Base-by-base conservation (phyloP, 2,113 vertebrate genomes). In the Nibea coibor region DNA sequence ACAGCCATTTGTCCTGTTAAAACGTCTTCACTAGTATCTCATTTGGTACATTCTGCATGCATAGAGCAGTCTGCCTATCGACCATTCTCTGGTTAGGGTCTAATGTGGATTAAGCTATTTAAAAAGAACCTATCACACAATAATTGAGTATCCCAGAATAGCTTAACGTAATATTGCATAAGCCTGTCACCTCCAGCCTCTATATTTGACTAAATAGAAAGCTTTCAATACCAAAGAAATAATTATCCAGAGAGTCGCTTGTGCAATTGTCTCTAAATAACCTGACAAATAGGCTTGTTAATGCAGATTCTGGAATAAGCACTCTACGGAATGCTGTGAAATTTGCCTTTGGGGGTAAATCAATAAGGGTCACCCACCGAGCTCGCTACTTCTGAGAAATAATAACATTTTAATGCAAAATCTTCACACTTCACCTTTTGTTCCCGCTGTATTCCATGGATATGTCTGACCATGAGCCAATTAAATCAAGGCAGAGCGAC, bases 31-130 rank as follows among this genome's bases (percentile, higher is more conserved):
- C 48, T 42, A 11, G 53, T 78, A 7, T 39, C 20, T 65, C 15
- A 9, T 64, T 84, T 81, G 51, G 47, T 51, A 48, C 24, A 66
- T 72, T 88, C 48, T 72, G 53, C 72, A 87, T 82, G 84, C 82
- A 75, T 12, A 48, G 45, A 73, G 76, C 69, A 26, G 5, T 43
- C 48, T 0, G 56, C 17, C 64, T 56, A 88, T 78, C 50, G 54
- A 84, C 66, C 39, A 35, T 10, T 4, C 58, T 70, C 54, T n/a
- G 57, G 69, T 75, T 75, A 39, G 67, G 26, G 69, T 70, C 76
- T 83, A 78, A 91, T 83, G 73, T 82, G 80, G 51, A 86, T 88
- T 72, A 85, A 89, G 67, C 64, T 43, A 39, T 89, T 88, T 81
- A 67, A 79, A 82, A 89, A 67, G 51, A 84, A 77, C 59, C 64